Base-by-base conservation (phyloP, 2,888 invertebrate genomes). In the Yponomeuta cagnagella region DNA sequence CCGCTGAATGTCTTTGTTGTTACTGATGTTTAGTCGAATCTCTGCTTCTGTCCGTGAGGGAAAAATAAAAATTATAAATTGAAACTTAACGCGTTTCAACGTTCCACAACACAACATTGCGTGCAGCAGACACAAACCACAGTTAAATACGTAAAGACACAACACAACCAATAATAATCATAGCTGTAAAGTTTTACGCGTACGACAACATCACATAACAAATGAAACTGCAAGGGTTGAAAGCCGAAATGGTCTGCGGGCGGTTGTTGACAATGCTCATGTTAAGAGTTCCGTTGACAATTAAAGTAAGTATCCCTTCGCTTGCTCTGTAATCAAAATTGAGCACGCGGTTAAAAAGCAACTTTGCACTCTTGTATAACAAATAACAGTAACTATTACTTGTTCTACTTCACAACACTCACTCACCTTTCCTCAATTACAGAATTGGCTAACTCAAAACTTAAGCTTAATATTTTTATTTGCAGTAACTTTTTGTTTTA, bases 141-240 rank as follows among this genome's bases (percentile, higher is more conserved):
- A 31, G 33, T 10, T 12, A 65, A 64, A 64, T 65, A 33, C 65
- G 65, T 30, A 65, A 30, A 31, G 31, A 65, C 65, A 65, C 65
- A 43, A 65, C 10, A 65, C 65, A 64, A 23, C 31, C 48, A 68
- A 68, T 48, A 68, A 68, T 68, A 68, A 43, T 48, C 43, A 68
- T 8, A n/a, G 68, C 23, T 15, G n/a, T 68, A 68, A 68, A 68
- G 23, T 23, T 68, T 68, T 48, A 68, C 37, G 43, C 48, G 43
- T 43, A 23, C 48, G 48, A 68, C 15, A 37, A 68, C 68, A 68
- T 65, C 30, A 33, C 65, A n/a, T 65, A 30, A 23, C 68, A 48
- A 68, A 73, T 73, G 73, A 74, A 73, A 33, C 71, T 73, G 71
- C 73, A 74, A 70, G 70, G 48, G 70, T 70, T 69, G 52, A 71